A percentile compares a stretch with the other conserved stretches of the same genome.
Evolutionary conservation across 2,888 invertebrate genomes (phyloP).

Genomic region (Pyrrhia umbra): DNA sequence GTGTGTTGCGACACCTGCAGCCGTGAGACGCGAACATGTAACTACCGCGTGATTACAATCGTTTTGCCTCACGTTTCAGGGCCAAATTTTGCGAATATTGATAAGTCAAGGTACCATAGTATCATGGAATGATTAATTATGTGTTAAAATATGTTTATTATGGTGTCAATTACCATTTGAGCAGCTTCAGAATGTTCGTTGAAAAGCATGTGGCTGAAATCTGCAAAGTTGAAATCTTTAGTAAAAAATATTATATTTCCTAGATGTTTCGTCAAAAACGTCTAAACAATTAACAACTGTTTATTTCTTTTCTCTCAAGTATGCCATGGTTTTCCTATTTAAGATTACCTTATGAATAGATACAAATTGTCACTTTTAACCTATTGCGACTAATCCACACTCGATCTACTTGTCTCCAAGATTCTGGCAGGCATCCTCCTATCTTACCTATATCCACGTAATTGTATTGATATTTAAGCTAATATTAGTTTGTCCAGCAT

Average conservation of each 20-base stretch:
- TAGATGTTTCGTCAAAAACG: too few species aligned
- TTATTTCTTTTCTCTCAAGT: too few species aligned
- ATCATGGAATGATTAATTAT: not conserved
- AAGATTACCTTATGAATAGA: not conserved
- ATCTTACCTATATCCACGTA: constrained; percentile 3
- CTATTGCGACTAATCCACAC: not conserved
- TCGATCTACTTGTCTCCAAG: not conserved
- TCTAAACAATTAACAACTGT: not conserved
- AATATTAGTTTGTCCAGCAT: constrained; percentile 40
- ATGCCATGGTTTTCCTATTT: not conserved
- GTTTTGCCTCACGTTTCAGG: constrained; percentile 39
- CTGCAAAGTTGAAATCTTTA: too few species aligned
- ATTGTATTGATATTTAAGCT: constrained; percentile 24
- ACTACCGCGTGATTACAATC: constrained; percentile 30
- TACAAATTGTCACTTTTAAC: not conserved
- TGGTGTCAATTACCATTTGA: not conserved
- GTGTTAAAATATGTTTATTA: not conserved
- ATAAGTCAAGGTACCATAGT: constrained; percentile 32
- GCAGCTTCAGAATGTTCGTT: not conserved
- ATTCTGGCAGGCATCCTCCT: constrained; percentile 1
- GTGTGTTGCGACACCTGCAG: constrained; percentile 34
- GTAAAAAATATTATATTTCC: too few species aligned
- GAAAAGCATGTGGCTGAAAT: not conserved
- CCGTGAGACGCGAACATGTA: constrained; percentile 17
- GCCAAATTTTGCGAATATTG: constrained; percentile 22